Evolutionary conservation across 2,888 invertebrate species (phyloP), one percentile per base, ranked within the genome.

Genomic region (Thecocarcelia acutangulata): DNA sequence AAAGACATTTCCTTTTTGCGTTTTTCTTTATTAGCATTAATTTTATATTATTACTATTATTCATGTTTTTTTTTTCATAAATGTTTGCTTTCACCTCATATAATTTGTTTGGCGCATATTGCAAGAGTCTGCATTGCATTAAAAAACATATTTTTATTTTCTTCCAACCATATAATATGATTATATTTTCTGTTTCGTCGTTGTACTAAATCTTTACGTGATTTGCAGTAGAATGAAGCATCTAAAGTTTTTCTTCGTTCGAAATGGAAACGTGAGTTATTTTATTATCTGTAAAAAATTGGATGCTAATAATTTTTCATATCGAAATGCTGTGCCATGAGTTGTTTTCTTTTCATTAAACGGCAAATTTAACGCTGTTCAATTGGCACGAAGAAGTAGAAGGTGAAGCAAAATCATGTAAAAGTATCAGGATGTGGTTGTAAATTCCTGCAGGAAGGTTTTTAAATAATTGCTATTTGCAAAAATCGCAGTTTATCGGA

Each of bases 21-120:
- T 33, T 33, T 33, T 70, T 66, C 78, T 78, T 82, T 82, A 82
- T 82, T 82, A 78, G 77, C 82, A 69, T 78, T 82, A 74, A 82
- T 82, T 69, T 64, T 59, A 78, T 82, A 70, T 70, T 59, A 44
- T 46, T 76, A 46, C 33, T 69, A 63, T 61, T 24, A 13, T 50
- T n/a, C 19, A 54, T 9, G n/a, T 42, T 54, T 40, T 42, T 42
- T 59, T 24, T 21, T 37, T 28, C n/a, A n/a, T n/a, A n/a, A n/a
- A n/a, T n/a, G 17, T 13, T n/a, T 13, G 44, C 59, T 82, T 82
- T 77, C 78, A 78, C 59, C 63, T 82, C 74, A 78, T 78, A 75
- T 61, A 82, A 78, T 82, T 82, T 33, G 33, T 33, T 33, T 82
- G 82, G 78, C 82, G 82, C 82, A 82, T 78, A 59, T 68, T 78